Percentiles rank a stretch among this genome's conserved stretches.
phyloP scores from a whole-genome alignment of 2,888 invertebrate genomes.

The Spodoptera exigua region DNA sequence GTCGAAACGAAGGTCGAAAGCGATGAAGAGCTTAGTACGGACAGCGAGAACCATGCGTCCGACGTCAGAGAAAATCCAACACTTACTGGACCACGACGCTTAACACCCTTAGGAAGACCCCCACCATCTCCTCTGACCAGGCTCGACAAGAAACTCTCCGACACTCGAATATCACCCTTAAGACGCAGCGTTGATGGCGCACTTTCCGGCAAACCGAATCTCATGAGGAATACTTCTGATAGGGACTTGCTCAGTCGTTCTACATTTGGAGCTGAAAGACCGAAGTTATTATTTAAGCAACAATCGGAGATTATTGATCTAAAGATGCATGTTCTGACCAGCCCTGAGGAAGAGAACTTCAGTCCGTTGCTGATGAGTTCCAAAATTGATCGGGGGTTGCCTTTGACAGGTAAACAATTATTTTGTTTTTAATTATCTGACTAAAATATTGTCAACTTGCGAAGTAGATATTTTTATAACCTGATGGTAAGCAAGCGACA shows the following conservation, averaged over 20 bases:
- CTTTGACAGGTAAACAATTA: slow-evolving; percentile 86
- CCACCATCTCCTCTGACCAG: slow-evolving; percentile 77
- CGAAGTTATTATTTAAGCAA: slow-evolving; percentile 82
- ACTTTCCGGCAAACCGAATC: slow-evolving; percentile 71
- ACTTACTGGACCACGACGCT: slow-evolving; percentile 66
- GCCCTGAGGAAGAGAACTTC: slow-evolving; percentile 79
- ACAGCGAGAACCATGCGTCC: slow-evolving; percentile 80
- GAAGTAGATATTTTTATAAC: too few relatives aligned
- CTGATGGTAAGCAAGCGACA: too few relatives aligned
- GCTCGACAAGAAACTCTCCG: slow-evolving; percentile 79
- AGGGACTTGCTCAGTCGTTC: slow-evolving; percentile 74
- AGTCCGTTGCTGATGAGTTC: slow-evolving; percentile 72
- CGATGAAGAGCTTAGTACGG: slow-evolving; percentile 83
- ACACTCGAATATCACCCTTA: slow-evolving; percentile 80
- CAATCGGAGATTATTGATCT: slow-evolving; percentile 85
- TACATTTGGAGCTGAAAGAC: slow-evolving; percentile 72
- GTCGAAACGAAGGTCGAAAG: slow-evolving; percentile 88
- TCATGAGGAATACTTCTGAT: slow-evolving; percentile 76
- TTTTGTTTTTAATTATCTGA: too few relatives aligned
- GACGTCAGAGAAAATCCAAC: slow-evolving; percentile 74
- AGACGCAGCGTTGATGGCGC: slow-evolving; percentile 78
- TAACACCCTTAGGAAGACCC: slow-evolving; percentile 79
- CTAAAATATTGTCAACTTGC: not conserved
- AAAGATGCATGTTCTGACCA: slow-evolving; percentile 81
- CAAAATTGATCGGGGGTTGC: slow-evolving; percentile 82